A percentile compares a stretch with the other conserved stretches of the same genome.
phyloP scores from a whole-genome alignment of 2,797 vertebrate species.

The Spea hammondii region DNA sequence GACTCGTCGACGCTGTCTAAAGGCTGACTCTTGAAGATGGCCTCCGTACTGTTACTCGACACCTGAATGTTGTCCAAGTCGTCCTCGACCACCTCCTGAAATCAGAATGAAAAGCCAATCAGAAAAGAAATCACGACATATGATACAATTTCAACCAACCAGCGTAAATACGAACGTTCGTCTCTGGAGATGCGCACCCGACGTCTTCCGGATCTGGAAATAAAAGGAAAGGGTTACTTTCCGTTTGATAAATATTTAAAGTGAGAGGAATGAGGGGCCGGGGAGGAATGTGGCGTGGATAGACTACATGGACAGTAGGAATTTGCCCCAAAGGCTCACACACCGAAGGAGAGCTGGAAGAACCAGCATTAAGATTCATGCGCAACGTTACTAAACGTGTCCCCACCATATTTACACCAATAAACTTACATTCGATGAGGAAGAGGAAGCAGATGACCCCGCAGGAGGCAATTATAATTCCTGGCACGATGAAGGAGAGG shows the following conservation, averaged over 20 bases:
- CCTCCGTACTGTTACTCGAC: conserved; percentile 43
- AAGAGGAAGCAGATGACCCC: conserved; percentile 92
- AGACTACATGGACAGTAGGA: not conserved
- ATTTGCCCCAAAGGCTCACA: not conserved
- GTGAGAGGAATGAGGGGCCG: not conserved
- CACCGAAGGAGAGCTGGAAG: no score
- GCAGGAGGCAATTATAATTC: conserved; percentile 75
- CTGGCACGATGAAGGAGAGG: conserved; percentile 89
- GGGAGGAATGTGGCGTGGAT: not conserved
- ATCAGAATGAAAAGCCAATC: not conserved
- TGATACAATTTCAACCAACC: not conserved
- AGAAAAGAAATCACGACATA: not conserved
- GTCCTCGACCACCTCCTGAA: conserved; percentile 35
- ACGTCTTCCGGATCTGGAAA: conserved; percentile 89
- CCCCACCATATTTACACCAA: not conserved
- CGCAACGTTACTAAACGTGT: no score
- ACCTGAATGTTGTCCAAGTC: conserved; percentile 4
- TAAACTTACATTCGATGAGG: conserved; percentile 89
- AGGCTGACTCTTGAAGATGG: conserved; percentile 24
- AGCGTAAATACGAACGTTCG: conserved; percentile 74
- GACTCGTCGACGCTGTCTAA: conserved; percentile 19
- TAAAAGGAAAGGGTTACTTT: not conserved
- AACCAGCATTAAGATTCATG: no score
- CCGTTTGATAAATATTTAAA: no score
- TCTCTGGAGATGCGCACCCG: conserved; percentile 78